Evolutionary conservation across 2,888 invertebrate species (phyloP), one percentile per base, ranked within the genome.

Genomic region (Zelleria hepariella): DNA sequence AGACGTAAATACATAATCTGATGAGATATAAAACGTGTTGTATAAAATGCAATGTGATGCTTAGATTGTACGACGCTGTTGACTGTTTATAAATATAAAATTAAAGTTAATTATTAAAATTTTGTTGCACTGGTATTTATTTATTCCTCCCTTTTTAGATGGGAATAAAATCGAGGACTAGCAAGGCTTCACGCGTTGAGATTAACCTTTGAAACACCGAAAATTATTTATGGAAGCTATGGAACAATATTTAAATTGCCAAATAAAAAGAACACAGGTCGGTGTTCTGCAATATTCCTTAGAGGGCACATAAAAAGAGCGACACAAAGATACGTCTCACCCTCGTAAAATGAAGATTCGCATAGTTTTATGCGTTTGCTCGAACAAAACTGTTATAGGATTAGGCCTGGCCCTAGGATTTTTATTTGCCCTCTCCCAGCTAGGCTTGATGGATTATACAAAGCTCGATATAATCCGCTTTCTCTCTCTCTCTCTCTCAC

Each of bases 301-400:
- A 78, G 79, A 77, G 78, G 79, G 77, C 79, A 69, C 78, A 83
- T 82, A 84, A 83, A 84, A 77, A 71, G 71, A 74, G 73, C 78
- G 76, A 80, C 75, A 74, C 77, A 78, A 73, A 80, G 78, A 84
- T 83, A 81, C 15, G 32, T 42, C 15, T 15, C 15, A 53, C 53
- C 53, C 53, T 53, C 53, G 53, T 53, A 53, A 86, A 86, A 80
- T 71, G 64, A 68, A 70, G 75, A 81, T 80, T 80, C 79, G 79
- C 80, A 82, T 82, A 77, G 77, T 75, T 58, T 61, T 64, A 42
- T 42, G 10, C 32, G 32, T 42, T 5, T 42, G 10, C 32, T 42
- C 32, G 32, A 42, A 42, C 32, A 42, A 42, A 42, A 42, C 32
- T 42, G 15, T 15, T 2, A 42, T 42, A 42, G 32, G 32, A 10